These are phyloP conservation scores for Creontiades dilutus DNA, from an alignment of 2,888 invertebrate genomes.

Conservation along the genomic window DNA sequence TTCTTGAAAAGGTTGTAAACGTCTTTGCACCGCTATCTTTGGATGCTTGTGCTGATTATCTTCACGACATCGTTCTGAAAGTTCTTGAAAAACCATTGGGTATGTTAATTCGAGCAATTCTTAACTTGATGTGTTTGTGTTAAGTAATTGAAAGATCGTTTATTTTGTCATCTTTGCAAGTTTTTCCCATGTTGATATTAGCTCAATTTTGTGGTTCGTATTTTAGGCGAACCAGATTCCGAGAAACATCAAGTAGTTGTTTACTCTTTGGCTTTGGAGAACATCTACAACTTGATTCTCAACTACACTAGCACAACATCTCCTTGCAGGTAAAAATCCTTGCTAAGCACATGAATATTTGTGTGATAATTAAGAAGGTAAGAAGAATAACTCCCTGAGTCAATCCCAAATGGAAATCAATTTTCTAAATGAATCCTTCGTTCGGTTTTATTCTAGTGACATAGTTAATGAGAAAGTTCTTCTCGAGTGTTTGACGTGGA, in stretches of 20 bases:
- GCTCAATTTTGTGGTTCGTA: not conserved
- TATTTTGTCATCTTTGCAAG: too few species aligned
- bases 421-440: too few species aligned
- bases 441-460: constrained; percentile 70
- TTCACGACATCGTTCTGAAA: constrained; percentile 83
- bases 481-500: constrained; percentile 87
- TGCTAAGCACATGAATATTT: too few species aligned
- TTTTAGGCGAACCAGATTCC: constrained; percentile 81
- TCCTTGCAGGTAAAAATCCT: constrained; percentile 74
- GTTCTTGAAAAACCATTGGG: constrained; percentile 81
- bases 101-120: constrained; percentile 76
- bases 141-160: not conserved
- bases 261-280: constrained; percentile 83
- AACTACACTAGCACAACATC: constrained; percentile 80
- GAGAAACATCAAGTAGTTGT: constrained; percentile 84
- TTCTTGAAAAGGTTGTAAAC: constrained; percentile 80
- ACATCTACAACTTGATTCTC: constrained; percentile 85
- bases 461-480: constrained; percentile 83
- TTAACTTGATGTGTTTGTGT: not conserved
- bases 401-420: too few species aligned
- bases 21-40: constrained; percentile 88
- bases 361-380: too few species aligned
- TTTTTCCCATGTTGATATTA: not conserved
- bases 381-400: too few species aligned
- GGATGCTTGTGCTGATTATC: constrained; percentile 87